Evolutionary conservation across 2,797 vertebrate genomes (phyloP).

Genomic region (Poeciliopsis infans): DNA sequence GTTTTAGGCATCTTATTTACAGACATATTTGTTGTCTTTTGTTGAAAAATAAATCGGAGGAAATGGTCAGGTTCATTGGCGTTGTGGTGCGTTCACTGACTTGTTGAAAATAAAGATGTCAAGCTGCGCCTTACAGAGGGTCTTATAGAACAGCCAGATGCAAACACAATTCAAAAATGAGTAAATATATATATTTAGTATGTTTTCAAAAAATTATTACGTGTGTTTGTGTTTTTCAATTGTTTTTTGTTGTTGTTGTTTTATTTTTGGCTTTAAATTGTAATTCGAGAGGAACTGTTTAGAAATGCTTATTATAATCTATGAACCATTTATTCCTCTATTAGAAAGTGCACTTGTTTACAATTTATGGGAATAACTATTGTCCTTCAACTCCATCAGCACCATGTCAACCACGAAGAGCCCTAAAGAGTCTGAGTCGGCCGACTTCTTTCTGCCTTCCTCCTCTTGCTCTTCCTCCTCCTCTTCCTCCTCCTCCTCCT

Average conservation of each 20-base stretch:
- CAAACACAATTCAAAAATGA: not conserved
- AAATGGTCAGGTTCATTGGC: not conserved
- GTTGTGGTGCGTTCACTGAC: not conserved
- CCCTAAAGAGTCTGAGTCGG: slow-evolving; percentile 2
- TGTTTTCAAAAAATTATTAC: no score
- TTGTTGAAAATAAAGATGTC: not conserved
- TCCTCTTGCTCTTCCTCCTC: slow-evolving; percentile 45
- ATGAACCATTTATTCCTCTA: not conserved
- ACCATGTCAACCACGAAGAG: slow-evolving; percentile 51
- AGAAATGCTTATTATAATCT: not conserved
- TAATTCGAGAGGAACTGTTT: not conserved
- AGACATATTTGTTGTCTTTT: not conserved
- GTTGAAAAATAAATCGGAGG: not conserved
- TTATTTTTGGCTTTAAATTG: not conserved
- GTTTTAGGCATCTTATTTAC: not conserved
- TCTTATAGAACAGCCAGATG: not conserved
- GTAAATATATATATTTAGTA: no score
- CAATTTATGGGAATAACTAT: not conserved
- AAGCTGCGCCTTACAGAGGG: not conserved
- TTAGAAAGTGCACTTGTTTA: not conserved
- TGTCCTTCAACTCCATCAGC: slow-evolving; percentile 1
- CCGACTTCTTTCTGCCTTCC: slow-evolving; percentile 36
- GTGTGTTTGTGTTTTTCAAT: not conserved
- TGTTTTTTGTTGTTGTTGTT: not conserved
- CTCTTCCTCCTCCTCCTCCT: slow-evolving; percentile 40